These are phyloP conservation scores for Scrobipalpa costella DNA, from an alignment of 2,888 invertebrate species.

Conservation along the genomic window DNA sequence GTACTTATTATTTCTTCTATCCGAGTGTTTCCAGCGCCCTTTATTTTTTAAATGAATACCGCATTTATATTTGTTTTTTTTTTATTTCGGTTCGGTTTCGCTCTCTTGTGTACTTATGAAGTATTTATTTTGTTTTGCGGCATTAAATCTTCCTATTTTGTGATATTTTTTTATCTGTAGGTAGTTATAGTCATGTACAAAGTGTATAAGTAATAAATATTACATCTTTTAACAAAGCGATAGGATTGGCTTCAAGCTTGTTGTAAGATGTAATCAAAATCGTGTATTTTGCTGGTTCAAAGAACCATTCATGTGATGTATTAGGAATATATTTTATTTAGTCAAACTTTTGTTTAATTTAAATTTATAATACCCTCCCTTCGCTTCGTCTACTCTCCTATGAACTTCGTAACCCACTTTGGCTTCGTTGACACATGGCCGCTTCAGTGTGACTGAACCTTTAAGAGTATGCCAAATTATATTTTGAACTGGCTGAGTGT, in stretches of 20 bases:
- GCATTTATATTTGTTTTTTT: neutral
- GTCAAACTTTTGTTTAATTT: neutral
- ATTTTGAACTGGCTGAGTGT: no score
- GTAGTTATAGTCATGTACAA: constrained; percentile 1
- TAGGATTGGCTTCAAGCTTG: neutral
- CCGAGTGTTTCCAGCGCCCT: neutral
- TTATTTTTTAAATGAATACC: neutral
- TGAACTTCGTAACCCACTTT: no score
- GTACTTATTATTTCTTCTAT: constrained; percentile 6
- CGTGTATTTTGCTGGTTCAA: constrained; percentile 21
- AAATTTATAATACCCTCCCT: neutral
- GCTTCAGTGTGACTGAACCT: no score
- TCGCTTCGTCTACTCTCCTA: neutral
- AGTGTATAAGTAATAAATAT: no score
- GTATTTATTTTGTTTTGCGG: neutral
- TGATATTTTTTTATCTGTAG: constrained; percentile 9
- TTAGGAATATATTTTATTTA: constrained; percentile 23
- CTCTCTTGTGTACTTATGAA: neutral
- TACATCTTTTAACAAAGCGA: neutral
- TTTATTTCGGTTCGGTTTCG: neutral
- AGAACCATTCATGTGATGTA: constrained; percentile 23
- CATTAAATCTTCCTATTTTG: constrained; percentile 21
- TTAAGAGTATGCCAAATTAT: no score
- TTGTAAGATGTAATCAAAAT: neutral
- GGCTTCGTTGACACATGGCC: no score